Evolutionary conservation across 1,140 invertebrate species (phyloP), one percentile per base, ranked within the genome.

Genomic region (Ladona fulva): DNA sequence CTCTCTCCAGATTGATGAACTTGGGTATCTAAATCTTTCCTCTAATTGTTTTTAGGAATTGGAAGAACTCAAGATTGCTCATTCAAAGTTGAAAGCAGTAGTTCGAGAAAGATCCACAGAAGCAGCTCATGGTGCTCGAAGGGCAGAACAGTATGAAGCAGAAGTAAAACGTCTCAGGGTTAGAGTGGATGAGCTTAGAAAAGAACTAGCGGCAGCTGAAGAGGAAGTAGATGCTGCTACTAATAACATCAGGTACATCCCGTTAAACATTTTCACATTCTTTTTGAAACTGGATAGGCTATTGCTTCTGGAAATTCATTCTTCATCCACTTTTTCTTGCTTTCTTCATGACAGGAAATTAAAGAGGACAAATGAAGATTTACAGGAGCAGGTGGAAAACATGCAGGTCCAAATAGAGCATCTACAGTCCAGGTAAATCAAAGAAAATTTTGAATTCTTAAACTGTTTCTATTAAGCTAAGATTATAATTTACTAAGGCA

Each of bases 91-190:
- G 42, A 95, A 95, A 83, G 95, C 95, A 84, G 84, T 92, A 14
- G 82, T 94, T 14, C 89, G 91, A 52, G 94, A 95, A 80, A 92
- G 92, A 82, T 89, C 91, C 8, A 93, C 92, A 0, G 94, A 96
- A 83, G 84, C 95, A 10, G 91, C 91, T 0, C 94, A 96, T 83
- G 91, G 92, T 0, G 86, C 90, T 11, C 85, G 94, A 25, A 84
- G 93, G 6, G 92, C 92, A 0, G 94, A 95, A 80, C 93, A 95
- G 82, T 95, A 94, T 82, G 94, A 95, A 83, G 84, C 88, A 14
- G 94, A 95, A 85, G 94, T 95, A 3, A 94, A 94, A 81, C 90
- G 93, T 80, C 85, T 95, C 1, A 85, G 94, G 42, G 85, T 85
- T 37, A 85, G 94, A 19, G 92, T 96, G 0, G 94, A 95, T 81